These are phyloP conservation scores for Paraescarpia echinospica DNA, from an alignment of 1,140 invertebrate genomes.

Conservation along the genomic window DNA sequence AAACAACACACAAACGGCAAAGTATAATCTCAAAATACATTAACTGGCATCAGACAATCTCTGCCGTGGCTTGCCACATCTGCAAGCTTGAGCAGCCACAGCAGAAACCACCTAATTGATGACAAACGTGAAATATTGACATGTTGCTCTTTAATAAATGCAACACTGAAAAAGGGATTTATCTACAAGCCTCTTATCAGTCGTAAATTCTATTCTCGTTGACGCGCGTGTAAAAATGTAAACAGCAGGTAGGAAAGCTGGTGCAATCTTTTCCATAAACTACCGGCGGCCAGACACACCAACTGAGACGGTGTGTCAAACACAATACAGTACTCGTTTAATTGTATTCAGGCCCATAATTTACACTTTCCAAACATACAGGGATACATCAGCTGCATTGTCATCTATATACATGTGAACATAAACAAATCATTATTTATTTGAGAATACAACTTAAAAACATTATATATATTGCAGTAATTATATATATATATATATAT, in stretches of 20 bases:
- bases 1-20: background rate
- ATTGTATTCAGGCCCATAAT: too few species aligned
- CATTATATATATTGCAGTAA: too few species aligned
- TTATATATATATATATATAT: too few species aligned
- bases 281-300: background rate
- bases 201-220: background rate
- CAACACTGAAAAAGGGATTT: background rate
- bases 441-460: too few species aligned
- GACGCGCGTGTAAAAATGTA: background rate
- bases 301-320: background rate
- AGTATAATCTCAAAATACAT: constrained; percentile 2
- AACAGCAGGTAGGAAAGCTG: background rate
- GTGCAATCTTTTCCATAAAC: background rate
- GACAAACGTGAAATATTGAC: background rate
- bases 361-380: too few species aligned
- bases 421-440: too few species aligned
- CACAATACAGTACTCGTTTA: too few species aligned
- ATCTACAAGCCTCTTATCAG: constrained; percentile 5
- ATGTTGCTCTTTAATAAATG: background rate
- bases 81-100: background rate
- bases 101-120: background rate
- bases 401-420: too few species aligned
- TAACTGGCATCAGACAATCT: background rate
- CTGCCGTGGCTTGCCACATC: background rate
- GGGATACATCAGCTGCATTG: too few species aligned